These are phyloP conservation scores for Troglohyphantes excavatus DNA, from an alignment of 2,888 invertebrate species.

Conservation along the genomic window DNA sequence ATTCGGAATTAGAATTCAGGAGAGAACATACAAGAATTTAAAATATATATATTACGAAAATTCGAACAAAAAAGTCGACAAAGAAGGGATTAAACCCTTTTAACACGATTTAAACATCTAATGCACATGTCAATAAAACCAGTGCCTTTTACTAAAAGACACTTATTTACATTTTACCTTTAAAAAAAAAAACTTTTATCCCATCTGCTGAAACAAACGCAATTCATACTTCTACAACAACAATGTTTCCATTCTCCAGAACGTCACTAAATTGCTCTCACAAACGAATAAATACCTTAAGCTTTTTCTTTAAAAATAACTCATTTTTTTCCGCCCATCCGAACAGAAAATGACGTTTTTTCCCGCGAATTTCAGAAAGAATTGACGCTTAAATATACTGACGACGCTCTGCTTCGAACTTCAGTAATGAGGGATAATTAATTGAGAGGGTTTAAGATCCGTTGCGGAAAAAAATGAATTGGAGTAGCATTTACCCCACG, in stretches of 20 bases:
- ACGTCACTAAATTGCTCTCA: slow-evolving; percentile 1
- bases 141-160: background rate
- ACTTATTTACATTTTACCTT: background rate
- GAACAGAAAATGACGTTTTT: slow-evolving; percentile 12
- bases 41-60: too few relatives aligned
- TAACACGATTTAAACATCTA: too few relatives aligned
- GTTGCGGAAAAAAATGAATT: background rate
- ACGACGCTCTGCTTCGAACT: slow-evolving; percentile 20
- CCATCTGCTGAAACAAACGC: background rate
- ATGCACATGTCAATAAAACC: background rate
- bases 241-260: background rate
- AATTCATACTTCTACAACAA: background rate
- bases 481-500: slow-evolving; percentile 29
- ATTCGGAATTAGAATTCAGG: too few relatives aligned
- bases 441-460: slow-evolving; percentile 33
- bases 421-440: slow-evolving; percentile 63
- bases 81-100: too few relatives aligned
- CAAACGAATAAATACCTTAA: slow-evolving; percentile 30
- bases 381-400: slow-evolving; percentile 56
- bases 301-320: slow-evolving; percentile 11
- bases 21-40: too few relatives aligned
- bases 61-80: too few relatives aligned
- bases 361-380: background rate
- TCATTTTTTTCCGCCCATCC: background rate
- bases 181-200: background rate